These are phyloP conservation scores for Elymnias hypermnestra DNA, from an alignment of 1,140 invertebrate genomes.

Conservation along the genomic window DNA sequence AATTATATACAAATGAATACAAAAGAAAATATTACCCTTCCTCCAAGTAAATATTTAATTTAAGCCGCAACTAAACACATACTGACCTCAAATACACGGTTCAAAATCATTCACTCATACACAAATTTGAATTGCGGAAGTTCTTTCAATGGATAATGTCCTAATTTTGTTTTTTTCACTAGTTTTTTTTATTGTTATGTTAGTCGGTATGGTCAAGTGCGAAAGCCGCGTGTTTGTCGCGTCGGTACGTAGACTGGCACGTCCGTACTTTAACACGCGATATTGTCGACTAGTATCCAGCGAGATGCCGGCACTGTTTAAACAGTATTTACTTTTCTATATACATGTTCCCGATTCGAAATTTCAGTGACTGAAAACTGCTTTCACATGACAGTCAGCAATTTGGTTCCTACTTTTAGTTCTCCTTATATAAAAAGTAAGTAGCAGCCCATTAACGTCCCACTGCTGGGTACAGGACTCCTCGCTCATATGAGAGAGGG, in stretches of 20 bases:
- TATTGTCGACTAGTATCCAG: constrained; percentile 42
- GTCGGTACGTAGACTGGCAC: constrained; percentile 28
- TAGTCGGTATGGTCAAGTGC: constrained; percentile 24
- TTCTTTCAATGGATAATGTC: constrained; percentile 10
- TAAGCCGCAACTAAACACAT: constrained; percentile 17
- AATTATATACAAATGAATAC: no score
- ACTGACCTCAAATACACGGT: constrained; percentile 49
- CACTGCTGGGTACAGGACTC: no score
- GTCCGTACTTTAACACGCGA: constrained; percentile 38
- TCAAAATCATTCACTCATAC: constrained; percentile 51
- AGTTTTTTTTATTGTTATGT: constrained; percentile 20
- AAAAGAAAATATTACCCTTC: background rate
- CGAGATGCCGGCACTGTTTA: constrained; percentile 17
- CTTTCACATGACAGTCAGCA: background rate
- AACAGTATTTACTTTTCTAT: constrained; percentile 15
- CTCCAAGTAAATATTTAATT: background rate
- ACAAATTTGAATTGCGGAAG: constrained; percentile 14
- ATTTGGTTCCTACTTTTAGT: background rate
- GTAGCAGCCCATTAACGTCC: no score
- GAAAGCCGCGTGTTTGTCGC: constrained; percentile 31
- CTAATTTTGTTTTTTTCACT: constrained; percentile 20
- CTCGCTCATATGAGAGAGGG: no score
- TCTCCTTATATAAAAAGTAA: no score
- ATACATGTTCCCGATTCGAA: constrained; percentile 7
- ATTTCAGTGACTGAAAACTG: constrained; percentile 22